Base-by-base conservation (phyloP, 2,113 vertebrate genomes). In the Forbesichthys agassizii region DNA sequence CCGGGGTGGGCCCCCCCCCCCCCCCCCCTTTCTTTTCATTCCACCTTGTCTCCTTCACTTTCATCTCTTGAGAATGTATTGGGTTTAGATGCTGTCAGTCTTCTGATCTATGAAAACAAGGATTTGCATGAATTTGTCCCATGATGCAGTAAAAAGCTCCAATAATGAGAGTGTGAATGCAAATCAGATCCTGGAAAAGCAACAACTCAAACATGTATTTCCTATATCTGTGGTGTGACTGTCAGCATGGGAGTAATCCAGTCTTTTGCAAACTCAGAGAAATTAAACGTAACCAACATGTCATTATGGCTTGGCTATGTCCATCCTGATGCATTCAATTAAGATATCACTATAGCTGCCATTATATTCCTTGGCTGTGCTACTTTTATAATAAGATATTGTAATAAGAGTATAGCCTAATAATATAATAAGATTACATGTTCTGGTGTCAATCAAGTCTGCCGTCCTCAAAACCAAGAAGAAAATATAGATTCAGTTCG, bases 61-160 rank as follows among this genome's bases (percentile, higher is more conserved):
- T 20, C 20, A 20, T 20, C 20, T 20, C 20, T 20, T 20, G 20
- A 20, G 1, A 20, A 20, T 14, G 14, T n/a, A 53, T 14, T 14
- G 13, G 52, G 52, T 14, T 53, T 14, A 53, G 14, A 14, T 53
- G n/a, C 6, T n/a, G n/a, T 53, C 4, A 53, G 52, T 3, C 52
- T 53, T 53, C n/a, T 53, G 52, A 6, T 16, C 69, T 74, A 78
- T 81, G 63, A 42, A 42, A 6, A 1, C 5, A 42, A 42, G 36
- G 36, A 5, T 42, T 42, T 42, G 36, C 11, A 52, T 52, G 49
- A 14, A 11, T 14, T 11, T 52, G 9, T 52, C 49, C 9, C 11
- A 52, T 3, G 76, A 60, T 67, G 76, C 16, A 71, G 76, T 14
- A 52, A 52, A 52, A 52, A 11, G 49, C 49, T 51, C 13, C 3